Conservation (phyloP, 2,113 vertebrate species). For the Planiliza haematocheilus region DNA sequence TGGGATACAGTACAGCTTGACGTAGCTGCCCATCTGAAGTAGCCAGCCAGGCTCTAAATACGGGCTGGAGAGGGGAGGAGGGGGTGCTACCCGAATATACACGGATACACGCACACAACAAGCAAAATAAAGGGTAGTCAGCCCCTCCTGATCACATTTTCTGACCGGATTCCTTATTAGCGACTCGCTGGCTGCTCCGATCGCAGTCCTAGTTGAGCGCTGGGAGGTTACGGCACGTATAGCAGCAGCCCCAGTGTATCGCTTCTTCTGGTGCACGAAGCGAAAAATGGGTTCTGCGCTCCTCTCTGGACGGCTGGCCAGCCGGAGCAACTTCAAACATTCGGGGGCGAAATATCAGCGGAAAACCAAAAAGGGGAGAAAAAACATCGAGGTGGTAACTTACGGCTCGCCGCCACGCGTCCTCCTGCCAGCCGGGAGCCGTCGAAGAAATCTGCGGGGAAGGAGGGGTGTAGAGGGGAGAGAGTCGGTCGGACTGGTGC, state of each 20-base stretch:
- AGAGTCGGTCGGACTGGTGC: constrained; percentile 67
- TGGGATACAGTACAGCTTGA: constrained; percentile 63
- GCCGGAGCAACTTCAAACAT: constrained; percentile 75
- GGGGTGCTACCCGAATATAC: constrained; percentile 42
- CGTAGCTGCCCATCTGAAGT: constrained; percentile 79
- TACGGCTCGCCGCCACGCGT: constrained; percentile 68
- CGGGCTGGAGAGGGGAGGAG: constrained; percentile 55
- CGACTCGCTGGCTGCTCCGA: constrained; percentile 50
- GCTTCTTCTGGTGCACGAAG: constrained; percentile 74
- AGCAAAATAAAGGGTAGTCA: constrained; percentile 68
- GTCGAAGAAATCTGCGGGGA: constrained; percentile 60
- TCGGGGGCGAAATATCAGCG: constrained; percentile 31
- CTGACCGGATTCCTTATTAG: constrained; percentile 40
- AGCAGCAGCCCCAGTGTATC: constrained; percentile 58
- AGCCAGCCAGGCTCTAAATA: constrained; percentile 76
- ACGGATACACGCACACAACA: constrained; percentile 26
- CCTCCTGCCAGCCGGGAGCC: constrained; percentile 57
- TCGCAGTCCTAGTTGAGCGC: constrained; percentile 31
- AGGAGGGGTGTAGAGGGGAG: not conserved
- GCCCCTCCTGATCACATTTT: constrained; percentile 49
- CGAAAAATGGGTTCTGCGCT: constrained; percentile 68
- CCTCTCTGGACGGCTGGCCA: constrained; percentile 48
- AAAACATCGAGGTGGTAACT: constrained; percentile 59
- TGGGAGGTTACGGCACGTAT: constrained; percentile 50
- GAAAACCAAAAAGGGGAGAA: not conserved